These are phyloP conservation scores for Heteromormyrus szaboi DNA, from an alignment of 2,797 vertebrate genomes.

Conservation along the genomic window DNA sequence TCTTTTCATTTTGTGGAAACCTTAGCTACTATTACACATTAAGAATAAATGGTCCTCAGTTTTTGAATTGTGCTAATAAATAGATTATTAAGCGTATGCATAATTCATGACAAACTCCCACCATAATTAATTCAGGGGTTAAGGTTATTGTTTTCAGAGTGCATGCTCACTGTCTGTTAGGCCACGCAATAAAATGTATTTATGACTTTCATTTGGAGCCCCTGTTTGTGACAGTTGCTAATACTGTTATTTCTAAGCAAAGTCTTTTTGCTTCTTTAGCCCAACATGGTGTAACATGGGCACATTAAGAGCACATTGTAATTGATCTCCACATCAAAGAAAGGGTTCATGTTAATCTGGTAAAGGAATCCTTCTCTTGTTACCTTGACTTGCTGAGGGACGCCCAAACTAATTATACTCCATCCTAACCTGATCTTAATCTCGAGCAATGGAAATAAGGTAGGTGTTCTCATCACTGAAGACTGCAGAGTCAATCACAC, in stretches of 20 bases:
- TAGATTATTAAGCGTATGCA: neutral
- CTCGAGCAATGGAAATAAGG: neutral
- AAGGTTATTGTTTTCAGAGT: neutral
- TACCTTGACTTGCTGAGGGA: neutral
- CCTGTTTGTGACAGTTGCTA: too few species aligned
- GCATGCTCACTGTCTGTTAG: too few species aligned
- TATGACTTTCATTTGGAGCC: neutral
- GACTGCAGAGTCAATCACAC: neutral
- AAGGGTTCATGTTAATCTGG: neutral
- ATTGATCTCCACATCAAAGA: neutral
- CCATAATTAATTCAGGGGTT: neutral
- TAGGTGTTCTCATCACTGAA: neutral
- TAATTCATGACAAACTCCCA: neutral
- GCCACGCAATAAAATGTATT: neutral
- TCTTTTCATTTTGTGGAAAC: conserved; percentile 2
- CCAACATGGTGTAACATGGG: neutral
- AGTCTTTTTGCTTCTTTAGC: neutral
- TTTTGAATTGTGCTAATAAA: neutral
- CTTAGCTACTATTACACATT: neutral
- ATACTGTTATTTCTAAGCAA: neutral
- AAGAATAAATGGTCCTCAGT: conserved; percentile 10
- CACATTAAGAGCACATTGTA: neutral
- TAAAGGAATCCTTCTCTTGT: conserved; percentile 8
- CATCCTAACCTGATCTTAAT: neutral
- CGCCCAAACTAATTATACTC: neutral